Base-by-base conservation (phyloP, 2,797 vertebrate species). In the Parauchenoglanis ngamensis region DNA sequence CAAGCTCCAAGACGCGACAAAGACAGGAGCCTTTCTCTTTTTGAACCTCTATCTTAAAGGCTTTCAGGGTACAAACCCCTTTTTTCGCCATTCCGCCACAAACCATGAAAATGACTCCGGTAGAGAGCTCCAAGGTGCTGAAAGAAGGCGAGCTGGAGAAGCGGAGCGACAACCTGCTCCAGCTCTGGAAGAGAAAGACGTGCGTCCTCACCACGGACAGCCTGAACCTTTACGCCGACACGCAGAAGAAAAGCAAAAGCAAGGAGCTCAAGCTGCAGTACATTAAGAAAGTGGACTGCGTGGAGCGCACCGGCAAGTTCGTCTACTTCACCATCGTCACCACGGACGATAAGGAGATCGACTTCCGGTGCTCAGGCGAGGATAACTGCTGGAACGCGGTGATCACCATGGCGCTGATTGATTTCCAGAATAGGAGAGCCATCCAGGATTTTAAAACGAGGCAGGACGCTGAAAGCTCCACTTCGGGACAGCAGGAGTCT, bases 301-400 rank as follows among this genome's bases (percentile, higher is more conserved):
- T 99, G 95, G 98, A 99, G 96, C 96, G 97, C 93, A 98, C 97
- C 61, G 97, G 97, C 92, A 98, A 97, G 92, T 97, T 98, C 94
- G 95, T 98, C 92, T 99, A 99, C 93, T 99, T 99, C 96, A 99
- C 98, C 91, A 97, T 99, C 90, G 98, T 99, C 63, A 99, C 98
- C 90, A 98, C 96, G 7, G 97, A 98, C 94, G 94, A 96, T 92
- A 97, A 97, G 91, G 98, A 99, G 94, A 98, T 99, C 90, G 98
- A 99, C 92, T 99, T 99, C 95, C 95, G 98, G 92, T 98, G 97
- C 93, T 90, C 96, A 0, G 96, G 95, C 67, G 96, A 98, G 93
- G 95, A 96, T 44, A 96, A 95, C 95, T 96, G 96, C 94, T 99
- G 98, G 98, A 98, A 97, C 89, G 97, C 97, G 2, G 96, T 97